These are phyloP conservation scores for Pachycephala philippinensis DNA, from an alignment of 2,113 vertebrate genomes.

Conservation along the genomic window DNA sequence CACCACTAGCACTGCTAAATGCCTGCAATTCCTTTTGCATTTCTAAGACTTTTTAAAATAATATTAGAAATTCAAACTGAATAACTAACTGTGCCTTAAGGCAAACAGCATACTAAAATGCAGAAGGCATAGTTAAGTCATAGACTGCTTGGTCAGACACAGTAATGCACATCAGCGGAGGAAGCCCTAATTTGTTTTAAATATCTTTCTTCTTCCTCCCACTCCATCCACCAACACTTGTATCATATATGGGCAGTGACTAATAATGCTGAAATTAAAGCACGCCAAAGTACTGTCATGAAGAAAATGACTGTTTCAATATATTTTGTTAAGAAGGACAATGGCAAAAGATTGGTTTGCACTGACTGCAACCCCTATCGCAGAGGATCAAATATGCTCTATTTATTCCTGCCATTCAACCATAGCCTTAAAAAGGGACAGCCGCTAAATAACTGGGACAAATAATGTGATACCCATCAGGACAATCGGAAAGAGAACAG, in stretches of 20 bases:
- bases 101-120: background rate
- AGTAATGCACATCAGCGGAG: background rate
- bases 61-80: conserved; percentile 22
- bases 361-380: background rate
- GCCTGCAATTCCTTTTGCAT: background rate
- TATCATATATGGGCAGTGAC: background rate
- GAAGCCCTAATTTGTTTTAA: conserved; percentile 17
- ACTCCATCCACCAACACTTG: background rate
- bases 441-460: background rate
- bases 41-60: background rate
- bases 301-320: background rate
- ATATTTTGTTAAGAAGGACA: background rate
- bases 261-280: conserved; percentile 20
- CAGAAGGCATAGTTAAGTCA: background rate
- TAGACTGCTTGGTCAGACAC: background rate
- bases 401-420: conserved; percentile 37
- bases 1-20: background rate
- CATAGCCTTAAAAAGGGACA: background rate
- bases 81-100: background rate
- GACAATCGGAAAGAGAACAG: background rate
- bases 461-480: background rate
- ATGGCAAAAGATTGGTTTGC: background rate
- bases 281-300: background rate
- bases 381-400: conserved; percentile 12
- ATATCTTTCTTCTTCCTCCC: background rate